Evolutionary conservation across 2,113 vertebrate genomes (phyloP).

Genomic region (Hemicordylus capensis): DNA sequence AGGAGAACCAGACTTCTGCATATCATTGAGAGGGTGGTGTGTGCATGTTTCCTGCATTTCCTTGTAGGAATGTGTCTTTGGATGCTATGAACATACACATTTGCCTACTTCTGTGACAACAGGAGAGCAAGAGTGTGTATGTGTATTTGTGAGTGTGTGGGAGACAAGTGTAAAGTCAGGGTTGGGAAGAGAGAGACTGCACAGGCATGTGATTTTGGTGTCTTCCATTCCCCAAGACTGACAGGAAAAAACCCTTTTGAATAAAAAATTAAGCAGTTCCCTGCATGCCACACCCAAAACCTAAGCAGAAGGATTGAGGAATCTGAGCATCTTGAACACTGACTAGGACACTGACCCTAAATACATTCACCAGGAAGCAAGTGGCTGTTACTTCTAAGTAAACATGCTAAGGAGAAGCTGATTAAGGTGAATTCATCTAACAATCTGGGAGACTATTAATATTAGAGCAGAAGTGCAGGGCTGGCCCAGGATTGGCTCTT

Average conservation of each 20-base stretch:
- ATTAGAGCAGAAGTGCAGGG: neutral
- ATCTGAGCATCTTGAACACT: neutral
- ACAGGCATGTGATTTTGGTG: neutral
- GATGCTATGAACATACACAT: neutral
- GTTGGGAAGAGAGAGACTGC: neutral
- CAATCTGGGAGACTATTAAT: neutral
- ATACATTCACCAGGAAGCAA: neutral
- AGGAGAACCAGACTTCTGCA: neutral
- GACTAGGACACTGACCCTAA: neutral
- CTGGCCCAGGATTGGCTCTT: too few species aligned
- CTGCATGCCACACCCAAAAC: too few species aligned
- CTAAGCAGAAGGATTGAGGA: neutral
- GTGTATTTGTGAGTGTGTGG: neutral
- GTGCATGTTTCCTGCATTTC: neutral
- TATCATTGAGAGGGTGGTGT: neutral
- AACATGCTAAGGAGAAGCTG: neutral
- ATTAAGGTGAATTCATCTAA: neutral
- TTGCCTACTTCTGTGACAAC: neutral
- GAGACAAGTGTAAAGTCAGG: neutral
- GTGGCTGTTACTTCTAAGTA: neutral
- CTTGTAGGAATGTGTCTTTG: neutral
- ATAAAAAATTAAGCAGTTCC: neutral
- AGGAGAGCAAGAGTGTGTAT: neutral
- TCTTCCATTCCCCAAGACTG: neutral
- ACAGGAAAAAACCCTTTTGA: too few species aligned